phyloP scores from a whole-genome alignment of 2,797 vertebrate genomes.

The Eulemur rubriventer region DNA sequence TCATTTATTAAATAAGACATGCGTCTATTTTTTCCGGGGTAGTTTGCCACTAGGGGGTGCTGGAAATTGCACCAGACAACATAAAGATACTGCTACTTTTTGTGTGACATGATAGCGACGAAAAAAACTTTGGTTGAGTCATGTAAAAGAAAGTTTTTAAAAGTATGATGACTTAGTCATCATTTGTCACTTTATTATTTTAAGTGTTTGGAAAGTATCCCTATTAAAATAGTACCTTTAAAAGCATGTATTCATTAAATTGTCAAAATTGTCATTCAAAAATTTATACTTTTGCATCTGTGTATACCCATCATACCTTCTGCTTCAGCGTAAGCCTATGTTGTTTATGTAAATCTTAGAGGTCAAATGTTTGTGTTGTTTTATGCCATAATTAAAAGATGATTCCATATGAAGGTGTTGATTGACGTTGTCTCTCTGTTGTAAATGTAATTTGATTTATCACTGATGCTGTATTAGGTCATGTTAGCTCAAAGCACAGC shows the following conservation, averaged over 20 bases:
- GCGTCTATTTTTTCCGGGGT: background rate
- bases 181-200: constrained; percentile 61
- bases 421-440: background rate
- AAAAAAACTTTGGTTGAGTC: constrained; percentile 29
- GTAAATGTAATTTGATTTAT: background rate
- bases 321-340: background rate
- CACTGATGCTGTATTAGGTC: background rate
- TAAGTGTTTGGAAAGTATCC: constrained; percentile 49
- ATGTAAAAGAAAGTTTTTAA: constrained; percentile 40
- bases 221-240: constrained; percentile 50
- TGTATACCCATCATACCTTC: background rate
- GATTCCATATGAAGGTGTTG: background rate
- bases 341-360: background rate
- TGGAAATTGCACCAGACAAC: background rate
- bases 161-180: constrained; percentile 61
- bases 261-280: constrained; percentile 46
- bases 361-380: constrained; percentile 33
- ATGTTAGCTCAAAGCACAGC: background rate
- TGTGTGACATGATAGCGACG: background rate
- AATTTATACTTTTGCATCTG: background rate
- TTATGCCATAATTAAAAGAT: background rate
- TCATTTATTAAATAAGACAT: constrained; percentile 10
- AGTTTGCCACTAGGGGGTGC: constrained; percentile 52
- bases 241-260: constrained; percentile 35
- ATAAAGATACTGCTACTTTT: constrained; percentile 45